These are phyloP conservation scores for Bujurquina vittata DNA, from an alignment of 2,113 vertebrate species.

Conservation along the genomic window DNA sequence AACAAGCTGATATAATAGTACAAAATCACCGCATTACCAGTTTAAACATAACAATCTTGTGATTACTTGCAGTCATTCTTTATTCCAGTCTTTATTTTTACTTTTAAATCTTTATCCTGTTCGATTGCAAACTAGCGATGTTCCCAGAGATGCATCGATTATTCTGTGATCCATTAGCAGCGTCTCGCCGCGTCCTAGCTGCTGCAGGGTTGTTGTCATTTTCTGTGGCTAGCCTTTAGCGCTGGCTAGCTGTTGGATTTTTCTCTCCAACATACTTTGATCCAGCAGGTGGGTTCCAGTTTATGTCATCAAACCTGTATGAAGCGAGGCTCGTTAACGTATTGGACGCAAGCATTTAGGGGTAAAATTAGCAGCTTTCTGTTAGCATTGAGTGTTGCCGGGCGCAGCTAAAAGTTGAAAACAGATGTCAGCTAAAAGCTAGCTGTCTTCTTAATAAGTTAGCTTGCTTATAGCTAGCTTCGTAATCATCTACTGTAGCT, in stretches of 20 bases:
- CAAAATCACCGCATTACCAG: too few relatives aligned
- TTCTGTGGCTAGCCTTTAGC: conserved; percentile 49
- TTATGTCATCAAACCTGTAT: neutral
- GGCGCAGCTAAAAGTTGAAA: conserved; percentile 37
- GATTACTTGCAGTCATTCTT: too few relatives aligned
- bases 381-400: neutral
- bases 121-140: too few relatives aligned
- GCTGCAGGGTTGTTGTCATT: conserved; percentile 66
- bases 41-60: too few relatives aligned
- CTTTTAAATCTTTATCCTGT: neutral
- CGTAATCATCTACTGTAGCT: neutral
- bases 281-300: conserved; percentile 65
- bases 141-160: neutral
- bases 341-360: neutral
- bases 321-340: neutral
- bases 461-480: conserved; percentile 51
- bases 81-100: neutral
- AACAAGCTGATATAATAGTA: too few relatives aligned
- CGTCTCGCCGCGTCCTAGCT: conserved; percentile 6
- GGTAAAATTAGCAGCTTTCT: neutral
- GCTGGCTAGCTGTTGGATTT: conserved; percentile 18
- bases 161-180: conserved; percentile 20
- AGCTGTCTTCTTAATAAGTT: conserved; percentile 39
- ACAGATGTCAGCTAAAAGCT: conserved; percentile 53
- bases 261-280: conserved; percentile 38